These are phyloP conservation scores for Tetheella fluctuosa DNA, from an alignment of 2,888 invertebrate species.

Conservation along the genomic window DNA sequence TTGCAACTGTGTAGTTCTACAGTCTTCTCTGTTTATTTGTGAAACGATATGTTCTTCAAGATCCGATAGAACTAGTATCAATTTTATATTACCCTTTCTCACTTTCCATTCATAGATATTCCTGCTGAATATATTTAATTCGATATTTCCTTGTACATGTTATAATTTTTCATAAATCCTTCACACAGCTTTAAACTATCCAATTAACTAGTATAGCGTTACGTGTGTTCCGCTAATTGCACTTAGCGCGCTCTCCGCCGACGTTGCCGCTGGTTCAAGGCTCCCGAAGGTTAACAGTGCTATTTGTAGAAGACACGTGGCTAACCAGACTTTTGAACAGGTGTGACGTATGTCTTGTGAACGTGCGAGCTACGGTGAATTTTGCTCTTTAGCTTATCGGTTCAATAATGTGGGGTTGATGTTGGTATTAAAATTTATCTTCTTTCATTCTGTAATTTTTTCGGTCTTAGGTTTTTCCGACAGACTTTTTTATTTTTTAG, in stretches of 20 bases:
- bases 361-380: conserved; percentile 13
- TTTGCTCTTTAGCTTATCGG: neutral
- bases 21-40: too few relatives aligned
- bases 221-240: conserved; percentile 13
- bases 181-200: neutral
- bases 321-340: conserved; percentile 17
- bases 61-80: too few relatives aligned
- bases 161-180: neutral
- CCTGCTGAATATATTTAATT: neutral
- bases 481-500: neutral
- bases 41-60: too few relatives aligned
- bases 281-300: conserved; percentile 33
- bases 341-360: conserved; percentile 17
- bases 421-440: too few relatives aligned
- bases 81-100: too few relatives aligned
- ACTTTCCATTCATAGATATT: too few relatives aligned
- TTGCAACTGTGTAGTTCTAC: too few relatives aligned
- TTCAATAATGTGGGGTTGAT: neutral
- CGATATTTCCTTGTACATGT: neutral
- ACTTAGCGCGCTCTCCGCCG: neutral
- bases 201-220: conserved; percentile 1
- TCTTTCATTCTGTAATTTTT: too few relatives aligned
- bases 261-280: conserved; percentile 19
- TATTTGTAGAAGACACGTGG: conserved; percentile 35
- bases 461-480: too few relatives aligned